A percentile compares a stretch with the other conserved stretches of the same genome.
Evolutionary conservation across 2,113 vertebrate species (phyloP).

Genomic region (Tinamus guttatus): DNA sequence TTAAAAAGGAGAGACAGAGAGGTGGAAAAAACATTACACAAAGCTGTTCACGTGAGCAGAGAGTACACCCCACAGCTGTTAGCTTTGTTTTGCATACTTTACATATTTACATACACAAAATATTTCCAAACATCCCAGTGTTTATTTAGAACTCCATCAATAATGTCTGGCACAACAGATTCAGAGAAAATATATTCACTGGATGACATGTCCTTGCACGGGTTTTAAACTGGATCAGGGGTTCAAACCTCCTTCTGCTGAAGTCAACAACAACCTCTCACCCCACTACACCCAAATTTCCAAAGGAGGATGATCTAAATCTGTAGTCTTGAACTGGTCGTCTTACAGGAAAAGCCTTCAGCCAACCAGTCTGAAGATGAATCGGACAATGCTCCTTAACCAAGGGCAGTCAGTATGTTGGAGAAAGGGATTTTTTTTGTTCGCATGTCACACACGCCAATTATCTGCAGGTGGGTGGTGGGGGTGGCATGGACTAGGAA

Average conservation of each 20-base stretch:
- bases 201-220: constrained; percentile 30
- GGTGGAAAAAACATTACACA: constrained; percentile 62
- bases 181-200: constrained; percentile 65
- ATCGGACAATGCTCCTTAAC: constrained; percentile 3
- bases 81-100: constrained; percentile 78
- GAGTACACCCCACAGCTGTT: constrained; percentile 76
- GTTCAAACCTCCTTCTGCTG: neutral
- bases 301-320: neutral
- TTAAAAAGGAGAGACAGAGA: neutral
- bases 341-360: neutral
- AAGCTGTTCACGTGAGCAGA: constrained; percentile 54
- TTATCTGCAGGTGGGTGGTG: neutral
- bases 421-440: neutral
- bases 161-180: constrained; percentile 68
- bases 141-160: constrained; percentile 79
- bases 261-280: neutral
- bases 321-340: neutral
- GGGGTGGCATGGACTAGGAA: neutral
- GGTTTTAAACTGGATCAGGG: constrained; percentile 43
- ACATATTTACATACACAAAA: constrained; percentile 81
- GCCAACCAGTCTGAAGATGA: constrained; percentile 8
- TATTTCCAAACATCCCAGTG: constrained; percentile 76
- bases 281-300: neutral
- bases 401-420: neutral
- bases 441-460: neutral